These are phyloP conservation scores for Itoplectis maculator DNA, from an alignment of 2,888 invertebrate species.

Conservation along the genomic window DNA sequence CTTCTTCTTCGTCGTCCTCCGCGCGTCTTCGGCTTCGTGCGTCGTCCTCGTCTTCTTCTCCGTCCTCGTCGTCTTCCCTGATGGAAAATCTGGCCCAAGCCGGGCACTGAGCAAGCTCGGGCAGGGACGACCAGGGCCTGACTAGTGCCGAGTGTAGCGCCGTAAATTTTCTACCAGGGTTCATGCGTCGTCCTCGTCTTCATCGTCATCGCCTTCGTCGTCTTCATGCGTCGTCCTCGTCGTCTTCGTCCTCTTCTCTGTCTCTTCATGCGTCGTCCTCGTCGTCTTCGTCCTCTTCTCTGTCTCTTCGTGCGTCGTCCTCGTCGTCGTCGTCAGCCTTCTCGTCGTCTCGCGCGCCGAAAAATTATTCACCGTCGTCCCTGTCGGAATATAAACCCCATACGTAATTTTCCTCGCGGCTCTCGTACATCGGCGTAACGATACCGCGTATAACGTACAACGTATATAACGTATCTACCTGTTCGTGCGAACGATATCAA, in stretches of 20 bases:
- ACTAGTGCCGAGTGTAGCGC: too few species aligned
- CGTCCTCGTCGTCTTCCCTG: too few species aligned
- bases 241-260: too few species aligned
- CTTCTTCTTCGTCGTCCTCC: conserved; percentile 31
- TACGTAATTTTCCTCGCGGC: conserved; percentile 61
- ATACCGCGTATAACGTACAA: conserved; percentile 26
- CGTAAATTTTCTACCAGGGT: too few species aligned
- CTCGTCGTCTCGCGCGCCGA: conserved; percentile 40
- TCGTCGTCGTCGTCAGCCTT: conserved; percentile 28
- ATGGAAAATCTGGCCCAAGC: too few species aligned
- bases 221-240: too few species aligned
- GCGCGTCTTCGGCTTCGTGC: too few species aligned
- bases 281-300: conserved; percentile 34
- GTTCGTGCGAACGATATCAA: conserved; percentile 40
- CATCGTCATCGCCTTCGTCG: too few species aligned
- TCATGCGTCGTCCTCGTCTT: too few species aligned
- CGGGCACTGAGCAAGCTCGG: too few species aligned
- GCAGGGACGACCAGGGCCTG: too few species aligned
- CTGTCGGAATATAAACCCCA: conserved; percentile 52
- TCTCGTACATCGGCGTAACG: conserved; percentile 39
- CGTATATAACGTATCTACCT: conserved; percentile 21
- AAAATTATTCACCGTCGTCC: conserved; percentile 65
- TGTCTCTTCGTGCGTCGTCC: conserved; percentile 13
- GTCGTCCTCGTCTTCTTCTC: too few species aligned
- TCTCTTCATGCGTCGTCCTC: conserved; percentile 7